Evolutionary conservation across 2,113 vertebrate species (phyloP).

Genomic region (Edolisoma coerulescens): DNA sequence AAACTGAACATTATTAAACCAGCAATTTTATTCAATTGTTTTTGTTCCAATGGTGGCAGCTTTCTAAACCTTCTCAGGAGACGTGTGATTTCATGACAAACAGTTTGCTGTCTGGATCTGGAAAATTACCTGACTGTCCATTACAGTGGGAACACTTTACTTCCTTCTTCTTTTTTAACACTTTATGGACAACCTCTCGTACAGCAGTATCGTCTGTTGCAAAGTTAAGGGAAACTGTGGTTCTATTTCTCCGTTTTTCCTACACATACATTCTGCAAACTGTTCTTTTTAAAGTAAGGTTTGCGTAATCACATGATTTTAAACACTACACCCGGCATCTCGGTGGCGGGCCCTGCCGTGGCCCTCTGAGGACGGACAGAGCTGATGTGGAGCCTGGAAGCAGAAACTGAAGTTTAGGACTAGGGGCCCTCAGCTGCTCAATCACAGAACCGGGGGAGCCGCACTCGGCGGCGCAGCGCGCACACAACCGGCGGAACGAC

Average conservation of each 20-base stretch:
- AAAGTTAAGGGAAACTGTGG: neutral
- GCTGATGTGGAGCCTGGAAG: rapidly evolving
- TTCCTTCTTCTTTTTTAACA: neutral
- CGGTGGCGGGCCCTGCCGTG: rapidly evolving
- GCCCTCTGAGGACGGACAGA: neutral
- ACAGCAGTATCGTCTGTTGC: neutral
- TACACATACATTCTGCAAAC: rapidly evolving
- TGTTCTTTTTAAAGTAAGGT: neutral
- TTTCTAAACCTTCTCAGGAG: conserved; percentile 43
- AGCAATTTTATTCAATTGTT: neutral
- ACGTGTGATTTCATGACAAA: conserved; percentile 68
- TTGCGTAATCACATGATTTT: rapidly evolving
- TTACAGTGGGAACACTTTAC: neutral
- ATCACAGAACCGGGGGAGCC: neutral
- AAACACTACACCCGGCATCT: neutral
- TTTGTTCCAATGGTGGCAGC: neutral
- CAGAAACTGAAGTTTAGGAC: rapidly evolving
- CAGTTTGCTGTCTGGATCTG: neutral
- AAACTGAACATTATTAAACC: neutral
- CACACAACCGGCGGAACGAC: rapidly evolving
- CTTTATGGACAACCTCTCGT: neutral
- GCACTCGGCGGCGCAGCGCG: neutral
- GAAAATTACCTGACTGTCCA: neutral
- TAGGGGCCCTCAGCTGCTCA: neutral
- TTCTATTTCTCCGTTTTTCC: neutral